Evolutionary conservation across 2,797 vertebrate species (phyloP).

Genomic region (Melanotaenia boesemani): DNA sequence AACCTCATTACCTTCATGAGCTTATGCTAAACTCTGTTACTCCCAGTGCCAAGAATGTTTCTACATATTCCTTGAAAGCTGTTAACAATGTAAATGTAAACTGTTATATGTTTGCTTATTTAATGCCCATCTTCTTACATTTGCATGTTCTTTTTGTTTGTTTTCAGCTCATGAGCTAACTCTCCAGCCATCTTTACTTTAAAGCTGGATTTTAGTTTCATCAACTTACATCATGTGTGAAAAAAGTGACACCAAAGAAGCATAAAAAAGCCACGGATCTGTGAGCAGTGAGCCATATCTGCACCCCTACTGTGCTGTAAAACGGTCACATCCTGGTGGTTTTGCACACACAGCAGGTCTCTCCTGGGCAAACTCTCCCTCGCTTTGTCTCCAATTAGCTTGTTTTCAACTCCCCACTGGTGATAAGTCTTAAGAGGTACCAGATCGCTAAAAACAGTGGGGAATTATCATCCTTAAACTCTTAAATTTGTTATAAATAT

Average conservation of each 20-base stretch:
- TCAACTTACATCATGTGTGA: neutral
- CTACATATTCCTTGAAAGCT: conserved; percentile 76
- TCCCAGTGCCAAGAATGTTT: conserved; percentile 89
- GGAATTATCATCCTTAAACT: conserved; percentile 51
- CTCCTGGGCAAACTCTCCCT: conserved; percentile 33
- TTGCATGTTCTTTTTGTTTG: neutral
- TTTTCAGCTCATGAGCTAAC: neutral
- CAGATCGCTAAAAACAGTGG: conserved; percentile 30
- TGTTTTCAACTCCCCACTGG: conserved; percentile 41
- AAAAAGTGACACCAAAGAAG: conserved; percentile 2
- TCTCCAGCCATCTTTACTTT: neutral
- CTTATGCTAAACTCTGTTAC: conserved; percentile 84
- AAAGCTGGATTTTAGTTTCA: neutral
- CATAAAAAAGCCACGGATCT: conserved; percentile 21
- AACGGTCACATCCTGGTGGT: conserved; percentile 52
- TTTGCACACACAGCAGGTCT: conserved; percentile 57
- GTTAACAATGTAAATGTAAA: neutral
- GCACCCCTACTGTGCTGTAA: conserved; percentile 44
- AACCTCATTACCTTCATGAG: conserved; percentile 93
- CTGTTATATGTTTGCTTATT: neutral
- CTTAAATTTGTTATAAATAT: conserved; percentile 51
- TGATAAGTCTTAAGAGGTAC: conserved; percentile 47
- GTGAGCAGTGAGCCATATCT: conserved; percentile 17
- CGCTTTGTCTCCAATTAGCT: conserved; percentile 59
- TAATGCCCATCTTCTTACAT: neutral